Evolutionary conservation across 2,797 vertebrate species (phyloP).

Genomic region (Fistularia tabacaria): DNA sequence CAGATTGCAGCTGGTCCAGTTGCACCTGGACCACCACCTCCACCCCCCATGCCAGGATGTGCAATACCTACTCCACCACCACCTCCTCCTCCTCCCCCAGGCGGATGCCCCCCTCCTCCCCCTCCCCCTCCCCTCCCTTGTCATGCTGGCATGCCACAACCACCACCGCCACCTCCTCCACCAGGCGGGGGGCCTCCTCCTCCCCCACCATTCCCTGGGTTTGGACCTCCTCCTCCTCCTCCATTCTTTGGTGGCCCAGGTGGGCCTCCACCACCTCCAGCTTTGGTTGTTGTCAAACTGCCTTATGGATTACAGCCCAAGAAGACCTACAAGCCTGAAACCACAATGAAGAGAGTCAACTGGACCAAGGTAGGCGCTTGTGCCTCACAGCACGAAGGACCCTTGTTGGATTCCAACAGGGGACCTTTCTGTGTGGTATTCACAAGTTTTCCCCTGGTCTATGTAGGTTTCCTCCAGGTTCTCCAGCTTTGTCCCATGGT

Average conservation of each 20-base stretch:
- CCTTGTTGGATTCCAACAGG: background rate
- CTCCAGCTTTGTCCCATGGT: no score
- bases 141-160: constrained; percentile 52
- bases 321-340: constrained; percentile 86
- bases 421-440: no score
- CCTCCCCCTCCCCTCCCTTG: constrained; percentile 62
- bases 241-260: constrained; percentile 64
- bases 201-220: constrained; percentile 78
- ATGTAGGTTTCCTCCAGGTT: no score
- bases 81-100: constrained; percentile 72
- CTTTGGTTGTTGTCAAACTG: constrained; percentile 68
- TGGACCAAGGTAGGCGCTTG: constrained; percentile 88
- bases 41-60: constrained; percentile 61
- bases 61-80: constrained; percentile 68
- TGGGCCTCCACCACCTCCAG: constrained; percentile 61
- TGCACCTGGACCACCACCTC: constrained; percentile 36
- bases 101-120: constrained; percentile 60
- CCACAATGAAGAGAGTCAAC: constrained; percentile 92
- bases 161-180: constrained; percentile 73
- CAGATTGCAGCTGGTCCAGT: constrained; percentile 65
- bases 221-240: constrained; percentile 73
- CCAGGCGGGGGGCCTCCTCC: constrained; percentile 74
- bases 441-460: no score
- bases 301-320: constrained; percentile 92
- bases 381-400: background rate